A percentile compares a stretch with the other conserved stretches of the same genome.
phyloP scores from a whole-genome alignment of 2,888 invertebrate species.

The Marronus borbonicus region DNA sequence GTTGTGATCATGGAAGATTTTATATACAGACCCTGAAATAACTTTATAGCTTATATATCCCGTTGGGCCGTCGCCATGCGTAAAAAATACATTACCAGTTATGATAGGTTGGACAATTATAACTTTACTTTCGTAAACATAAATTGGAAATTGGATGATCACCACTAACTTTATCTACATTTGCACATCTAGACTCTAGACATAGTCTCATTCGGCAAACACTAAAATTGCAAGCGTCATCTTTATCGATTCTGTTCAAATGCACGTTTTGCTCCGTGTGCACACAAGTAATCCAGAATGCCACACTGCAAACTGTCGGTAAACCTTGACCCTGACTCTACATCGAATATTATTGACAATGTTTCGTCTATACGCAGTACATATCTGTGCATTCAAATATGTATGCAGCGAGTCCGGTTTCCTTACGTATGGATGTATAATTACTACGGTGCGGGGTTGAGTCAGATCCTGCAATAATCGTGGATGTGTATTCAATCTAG shows the following conservation, averaged over 20 bases:
- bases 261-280: neutral
- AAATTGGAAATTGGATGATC: no score
- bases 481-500: neutral
- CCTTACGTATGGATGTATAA: neutral
- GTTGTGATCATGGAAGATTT: no score
- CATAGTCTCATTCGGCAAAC: neutral
- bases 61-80: no score
- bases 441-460: neutral
- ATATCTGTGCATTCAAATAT: neutral
- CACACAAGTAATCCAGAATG: neutral
- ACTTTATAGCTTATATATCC: no score
- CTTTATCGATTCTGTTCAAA: neutral
- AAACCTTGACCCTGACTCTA: constrained; percentile 20
- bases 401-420: no score
- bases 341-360: neutral
- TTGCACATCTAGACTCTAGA: neutral
- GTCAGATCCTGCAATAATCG: neutral
- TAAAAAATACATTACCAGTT: no score
- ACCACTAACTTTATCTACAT: no score
- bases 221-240: neutral
- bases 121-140: no score
- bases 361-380: neutral
- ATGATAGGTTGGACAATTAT: no score
- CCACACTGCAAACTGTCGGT: neutral
- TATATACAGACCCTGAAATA: no score